Evolutionary conservation across 2,888 invertebrate species (phyloP).

Genomic region (Formica aserva): DNA sequence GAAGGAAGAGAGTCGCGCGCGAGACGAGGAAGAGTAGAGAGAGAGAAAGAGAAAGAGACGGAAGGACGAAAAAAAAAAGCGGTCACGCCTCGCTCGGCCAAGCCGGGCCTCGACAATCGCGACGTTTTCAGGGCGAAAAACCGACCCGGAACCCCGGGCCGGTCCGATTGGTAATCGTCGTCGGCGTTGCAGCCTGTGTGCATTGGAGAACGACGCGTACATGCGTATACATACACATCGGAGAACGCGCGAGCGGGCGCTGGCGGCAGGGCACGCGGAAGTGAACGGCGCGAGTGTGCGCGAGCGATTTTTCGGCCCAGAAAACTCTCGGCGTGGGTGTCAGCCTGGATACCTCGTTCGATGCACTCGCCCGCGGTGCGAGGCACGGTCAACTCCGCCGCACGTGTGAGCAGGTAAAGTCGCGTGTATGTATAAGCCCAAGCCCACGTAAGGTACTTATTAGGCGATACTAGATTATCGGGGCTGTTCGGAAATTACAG

Average conservation of each 20-base stretch:
- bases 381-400: constrained; percentile 72
- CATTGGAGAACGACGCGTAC: constrained; percentile 16
- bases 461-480: background rate
- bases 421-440: constrained; percentile 14
- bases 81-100: constrained; percentile 74
- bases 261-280: constrained; percentile 80
- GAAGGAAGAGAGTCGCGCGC: constrained; percentile 3
- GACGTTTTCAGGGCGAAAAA: constrained; percentile 83
- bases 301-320: constrained; percentile 82
- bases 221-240: constrained; percentile 8
- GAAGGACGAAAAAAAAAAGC: constrained; percentile 63
- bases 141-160: constrained; percentile 78
- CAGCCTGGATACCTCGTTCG: constrained; percentile 81
- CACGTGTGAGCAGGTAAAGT: constrained; percentile 71
- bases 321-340: constrained; percentile 81
- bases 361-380: constrained; percentile 65
- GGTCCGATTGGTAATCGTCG: constrained; percentile 55
- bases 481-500: background rate
- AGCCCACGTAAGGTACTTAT: background rate
- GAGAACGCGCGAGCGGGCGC: constrained; percentile 19
- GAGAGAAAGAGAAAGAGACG: constrained; percentile 40
- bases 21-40: constrained; percentile 16
- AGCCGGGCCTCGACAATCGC: constrained; percentile 73
- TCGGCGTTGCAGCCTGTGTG: constrained; percentile 37
- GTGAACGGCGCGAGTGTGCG: constrained; percentile 78